These are phyloP conservation scores for Bufotes viridis DNA, from an alignment of 2,797 vertebrate species.

Conservation along the genomic window DNA sequence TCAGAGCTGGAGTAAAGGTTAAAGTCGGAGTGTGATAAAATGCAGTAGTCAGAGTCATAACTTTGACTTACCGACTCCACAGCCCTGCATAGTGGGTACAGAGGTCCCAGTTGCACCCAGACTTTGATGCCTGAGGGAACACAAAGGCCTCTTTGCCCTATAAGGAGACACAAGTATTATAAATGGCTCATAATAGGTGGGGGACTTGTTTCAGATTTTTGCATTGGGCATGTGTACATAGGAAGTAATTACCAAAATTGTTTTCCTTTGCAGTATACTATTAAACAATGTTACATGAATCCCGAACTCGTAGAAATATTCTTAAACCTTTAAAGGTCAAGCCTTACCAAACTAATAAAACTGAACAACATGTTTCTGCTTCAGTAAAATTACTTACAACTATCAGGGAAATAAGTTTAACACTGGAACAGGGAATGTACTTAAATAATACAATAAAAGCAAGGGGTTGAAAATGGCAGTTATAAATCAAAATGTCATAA, in stretches of 20 bases:
- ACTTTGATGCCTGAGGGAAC: no score
- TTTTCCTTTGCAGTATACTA: neutral
- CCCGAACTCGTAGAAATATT: neutral
- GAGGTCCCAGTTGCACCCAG: no score
- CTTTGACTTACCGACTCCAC: no score
- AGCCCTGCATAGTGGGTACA: no score
- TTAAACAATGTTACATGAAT: neutral
- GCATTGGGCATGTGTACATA: neutral
- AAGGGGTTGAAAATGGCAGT: conserved; percentile 7
- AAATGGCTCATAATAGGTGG: no score
- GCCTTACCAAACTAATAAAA: neutral
- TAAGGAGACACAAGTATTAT: no score
- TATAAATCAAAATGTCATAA: conserved; percentile 21
- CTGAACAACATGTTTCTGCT: conserved; percentile 4
- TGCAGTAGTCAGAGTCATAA: no score
- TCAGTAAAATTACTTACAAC: conserved; percentile 6
- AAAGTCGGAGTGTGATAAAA: no score
- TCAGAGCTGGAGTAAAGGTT: no score
- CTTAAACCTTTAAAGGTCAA: conserved; percentile 14
- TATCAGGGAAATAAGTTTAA: conserved; percentile 26
- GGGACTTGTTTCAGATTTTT: neutral
- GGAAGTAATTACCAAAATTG: no score
- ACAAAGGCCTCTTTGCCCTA: no score
- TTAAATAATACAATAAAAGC: conserved; percentile 16
- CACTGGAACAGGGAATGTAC: neutral